A percentile compares a stretch with the other conserved stretches of the same genome.
These are phyloP conservation scores for Cryptocephalus primarius DNA, from an alignment of 2,888 invertebrate genomes.

Conservation along the genomic window DNA sequence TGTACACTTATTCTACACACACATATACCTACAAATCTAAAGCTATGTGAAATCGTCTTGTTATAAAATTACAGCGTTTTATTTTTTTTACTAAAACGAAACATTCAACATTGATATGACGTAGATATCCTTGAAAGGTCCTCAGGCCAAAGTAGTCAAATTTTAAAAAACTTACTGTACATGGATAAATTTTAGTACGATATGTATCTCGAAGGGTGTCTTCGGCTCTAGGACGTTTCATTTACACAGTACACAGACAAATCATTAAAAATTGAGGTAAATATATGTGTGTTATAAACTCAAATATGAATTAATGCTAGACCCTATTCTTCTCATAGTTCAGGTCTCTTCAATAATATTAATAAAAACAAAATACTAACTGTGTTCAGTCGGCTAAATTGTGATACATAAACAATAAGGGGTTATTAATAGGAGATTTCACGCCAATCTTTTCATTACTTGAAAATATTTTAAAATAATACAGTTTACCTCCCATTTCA, in stretches of 20 bases:
- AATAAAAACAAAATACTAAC: slow-evolving; percentile 9
- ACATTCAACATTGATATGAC: slow-evolving; percentile 23
- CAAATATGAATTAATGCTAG: slow-evolving; percentile 11
- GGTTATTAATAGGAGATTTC: too few species aligned
- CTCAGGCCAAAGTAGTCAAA: slow-evolving; percentile 18
- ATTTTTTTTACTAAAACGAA: not conserved
- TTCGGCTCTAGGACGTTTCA: not conserved
- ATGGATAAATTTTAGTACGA: slow-evolving; percentile 18
- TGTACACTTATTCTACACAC: slow-evolving; percentile 16
- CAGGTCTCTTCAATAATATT: slow-evolving; percentile 16
- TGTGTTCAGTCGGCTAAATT: slow-evolving; percentile 11
- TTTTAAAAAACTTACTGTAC: slow-evolving; percentile 16
- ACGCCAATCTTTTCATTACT: too few species aligned
- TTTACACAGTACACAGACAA: slow-evolving; percentile 8
- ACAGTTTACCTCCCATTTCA: too few species aligned
- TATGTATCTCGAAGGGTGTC: slow-evolving; percentile 23
- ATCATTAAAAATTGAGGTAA: slow-evolving; percentile 8
- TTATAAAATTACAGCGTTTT: too few species aligned
- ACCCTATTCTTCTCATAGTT: slow-evolving; percentile 30
- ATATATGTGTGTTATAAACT: slow-evolving; percentile 21
- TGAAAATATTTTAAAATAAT: too few species aligned
- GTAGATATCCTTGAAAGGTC: slow-evolving; percentile 18
- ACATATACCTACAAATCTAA: slow-evolving; percentile 28
- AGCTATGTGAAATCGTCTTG: slow-evolving; percentile 6
- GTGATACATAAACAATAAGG: slow-evolving; percentile 2